Percentiles rank a stretch among this genome's conserved stretches.
Conservation (phyloP, 2,797 vertebrate genomes). For the Hybognathus amarus region DNA sequence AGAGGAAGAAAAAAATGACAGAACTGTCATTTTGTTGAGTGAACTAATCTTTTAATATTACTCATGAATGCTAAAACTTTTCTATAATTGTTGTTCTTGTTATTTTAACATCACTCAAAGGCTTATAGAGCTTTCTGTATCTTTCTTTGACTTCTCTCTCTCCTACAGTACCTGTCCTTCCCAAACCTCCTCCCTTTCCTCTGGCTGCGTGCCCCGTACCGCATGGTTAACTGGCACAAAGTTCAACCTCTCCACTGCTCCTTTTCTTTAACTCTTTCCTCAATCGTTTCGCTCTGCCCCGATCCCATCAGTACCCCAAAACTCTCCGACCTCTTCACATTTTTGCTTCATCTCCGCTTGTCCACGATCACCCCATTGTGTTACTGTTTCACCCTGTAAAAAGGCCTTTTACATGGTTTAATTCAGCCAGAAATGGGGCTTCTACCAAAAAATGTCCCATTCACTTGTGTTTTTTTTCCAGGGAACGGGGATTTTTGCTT, state of each 20-base stretch:
- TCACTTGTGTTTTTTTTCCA: constrained; percentile 8
- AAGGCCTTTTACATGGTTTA: constrained; percentile 42
- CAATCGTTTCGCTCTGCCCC: constrained; percentile 46
- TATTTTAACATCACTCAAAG: constrained; percentile 1
- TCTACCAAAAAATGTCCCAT: constrained; percentile 19
- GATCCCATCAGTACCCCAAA: constrained; percentile 72
- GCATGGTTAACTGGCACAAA: constrained; percentile 57
- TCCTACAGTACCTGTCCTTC: constrained; percentile 21
- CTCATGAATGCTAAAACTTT: neutral
- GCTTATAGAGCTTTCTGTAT: constrained; percentile 13
- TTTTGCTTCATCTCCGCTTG: constrained; percentile 26
- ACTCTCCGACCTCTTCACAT: constrained; percentile 64
- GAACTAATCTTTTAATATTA: constrained; percentile 13
- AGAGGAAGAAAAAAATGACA: constrained; percentile 4
- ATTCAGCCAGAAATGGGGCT: constrained; percentile 15
- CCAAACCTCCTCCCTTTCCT: constrained; percentile 41
- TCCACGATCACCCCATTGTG: constrained; percentile 65
- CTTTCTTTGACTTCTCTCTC: constrained; percentile 9
- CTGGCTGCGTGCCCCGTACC: constrained; percentile 60
- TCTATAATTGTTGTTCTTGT: constrained; percentile 10
- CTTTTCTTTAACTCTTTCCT: constrained; percentile 49
- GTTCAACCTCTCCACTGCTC: constrained; percentile 51
- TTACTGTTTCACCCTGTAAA: constrained; percentile 61
- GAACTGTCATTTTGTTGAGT: neutral
- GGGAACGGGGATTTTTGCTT: constrained; percentile 1